Base-by-base conservation (phyloP, 2,113 vertebrate genomes). In the Petrocephalus zakoni region DNA sequence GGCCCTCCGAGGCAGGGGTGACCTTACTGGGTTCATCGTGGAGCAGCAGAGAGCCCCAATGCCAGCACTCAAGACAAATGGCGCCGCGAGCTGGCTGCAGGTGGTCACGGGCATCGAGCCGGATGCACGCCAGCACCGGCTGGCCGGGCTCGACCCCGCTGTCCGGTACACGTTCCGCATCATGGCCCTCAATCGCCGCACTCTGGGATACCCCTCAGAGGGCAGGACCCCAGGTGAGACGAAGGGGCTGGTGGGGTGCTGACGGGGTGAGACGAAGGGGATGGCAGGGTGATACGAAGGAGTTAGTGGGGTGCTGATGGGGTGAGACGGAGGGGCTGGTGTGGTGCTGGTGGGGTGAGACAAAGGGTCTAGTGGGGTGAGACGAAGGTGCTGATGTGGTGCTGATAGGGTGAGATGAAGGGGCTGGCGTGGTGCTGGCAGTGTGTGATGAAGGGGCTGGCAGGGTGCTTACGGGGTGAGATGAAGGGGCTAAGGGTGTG, bases 201-300 rank as follows among this genome's bases (percentile, higher is more conserved):
- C 96, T 1, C 89, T 94, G 0, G 98, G 98, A 91, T 91, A 97
- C 84, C 96, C 97, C 1, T 99, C 98, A 4, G 94, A 96, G 90
- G 93, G 94, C 90, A 96, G 95, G 94, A 97, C 92, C 86, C 97
- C 98, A 98, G 98, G 98, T 98, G 96, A 55, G 53, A 55, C 15
- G 53, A 55, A 55, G 15, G 17, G 17, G 53, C 17, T 58, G 21
- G 56, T 58, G n/a, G 61, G 47, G 47, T 49, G 47, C 47, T 49
- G 47, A 5, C 8, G 47, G 47, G 5, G 46, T 47, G 46, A 47
- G 46, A 47, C 46, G 46, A 47, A 47, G n/a, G n/a, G n/a, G n/a
- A n/a, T n/a, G n/a, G n/a, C n/a, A n/a, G n/a, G 42, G 42, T 42
- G 42, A 42, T 42, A 42, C 42, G 42, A 42, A 42, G 42, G 42